Base-by-base conservation (phyloP, 37 sponge, comb jelly and placozoan species). In the Agelas oroides region DNA sequence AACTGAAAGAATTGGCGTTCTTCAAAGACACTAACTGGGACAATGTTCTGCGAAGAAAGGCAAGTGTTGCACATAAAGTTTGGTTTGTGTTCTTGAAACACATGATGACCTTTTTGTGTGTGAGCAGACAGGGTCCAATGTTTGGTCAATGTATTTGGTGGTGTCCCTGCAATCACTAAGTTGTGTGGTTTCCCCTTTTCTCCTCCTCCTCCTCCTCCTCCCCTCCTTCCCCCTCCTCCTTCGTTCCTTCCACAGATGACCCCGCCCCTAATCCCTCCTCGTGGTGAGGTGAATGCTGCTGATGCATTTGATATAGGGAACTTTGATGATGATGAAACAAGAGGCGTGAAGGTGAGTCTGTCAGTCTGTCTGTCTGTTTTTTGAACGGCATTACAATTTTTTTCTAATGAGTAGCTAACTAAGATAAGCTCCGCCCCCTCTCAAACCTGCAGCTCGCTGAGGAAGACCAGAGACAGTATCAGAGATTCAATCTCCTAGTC, bases 261-360 rank as follows among this genome's bases (percentile, higher is more conserved):
- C 1, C 99, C 99, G 20, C 99, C 99, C 32, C 79, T 99, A 6
- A 41, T 95, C 0, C 99, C 99, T 11, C 97, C 99, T 19, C 86
- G 83, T 39, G 99, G 97, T 13, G 97, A 99, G 73, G 99, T 99
- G 5, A 96, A 99, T 62, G 99, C 99, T n/a, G 94, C 94, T 34
- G 97, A 99, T 66, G 91, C 97, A 20, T 95, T 93, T 84, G 95
- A 96, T 57, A 99, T 99, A 80, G 99, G 99, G 0, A 86, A 83
- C 54, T 99, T 99, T 84, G 89, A 91, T 70, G 96, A 95, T 65
- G 98, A 97, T 30, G 98, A 97, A 56, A 88, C 88, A 1, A 90
- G 86, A 72, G 92, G 94, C 8, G 76, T 97, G 13, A 97, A 89
- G 87, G 96, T 93, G 30, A 0, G 65, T 18, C 24, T 17, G 16